Conservation (phyloP, 2,888 invertebrate genomes). For the Oscheius myriophilus region DNA sequence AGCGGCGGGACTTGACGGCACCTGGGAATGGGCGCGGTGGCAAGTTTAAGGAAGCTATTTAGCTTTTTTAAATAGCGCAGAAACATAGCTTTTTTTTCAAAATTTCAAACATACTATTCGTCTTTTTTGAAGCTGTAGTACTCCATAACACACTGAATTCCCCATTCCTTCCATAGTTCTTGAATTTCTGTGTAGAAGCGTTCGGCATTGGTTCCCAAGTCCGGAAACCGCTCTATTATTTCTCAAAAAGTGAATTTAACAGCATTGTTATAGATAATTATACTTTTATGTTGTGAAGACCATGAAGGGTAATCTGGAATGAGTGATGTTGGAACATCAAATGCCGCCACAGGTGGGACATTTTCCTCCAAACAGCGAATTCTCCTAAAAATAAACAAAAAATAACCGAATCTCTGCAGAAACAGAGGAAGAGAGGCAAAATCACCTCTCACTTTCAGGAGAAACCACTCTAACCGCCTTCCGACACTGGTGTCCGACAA, state of each 20-base stretch:
- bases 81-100: too few species aligned
- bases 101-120: background rate
- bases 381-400: too few species aligned
- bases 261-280: background rate
- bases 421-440: background rate
- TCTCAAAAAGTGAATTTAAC: background rate
- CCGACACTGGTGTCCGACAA: constrained; percentile 34
- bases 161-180: constrained; percentile 38
- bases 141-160: constrained; percentile 19
- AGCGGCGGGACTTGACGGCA: too few species aligned
- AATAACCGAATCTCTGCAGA: too few species aligned
- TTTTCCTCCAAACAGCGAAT: background rate
- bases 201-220: constrained; percentile 5
- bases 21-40: too few species aligned
- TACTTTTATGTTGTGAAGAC: constrained; percentile 32
- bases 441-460: background rate
- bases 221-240: constrained; percentile 2
- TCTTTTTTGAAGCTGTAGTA: constrained; percentile 27
- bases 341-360: background rate
- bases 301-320: constrained; percentile 43
- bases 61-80: too few species aligned
- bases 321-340: constrained; percentile 32
- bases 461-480: constrained; percentile 3
- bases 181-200: constrained; percentile 25
- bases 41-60: too few species aligned